A percentile compares a stretch with the other conserved stretches of the same genome.
Evolutionary conservation across 2,888 invertebrate genomes (phyloP).

Genomic region (Parapristionchus giblindavisi): DNA sequence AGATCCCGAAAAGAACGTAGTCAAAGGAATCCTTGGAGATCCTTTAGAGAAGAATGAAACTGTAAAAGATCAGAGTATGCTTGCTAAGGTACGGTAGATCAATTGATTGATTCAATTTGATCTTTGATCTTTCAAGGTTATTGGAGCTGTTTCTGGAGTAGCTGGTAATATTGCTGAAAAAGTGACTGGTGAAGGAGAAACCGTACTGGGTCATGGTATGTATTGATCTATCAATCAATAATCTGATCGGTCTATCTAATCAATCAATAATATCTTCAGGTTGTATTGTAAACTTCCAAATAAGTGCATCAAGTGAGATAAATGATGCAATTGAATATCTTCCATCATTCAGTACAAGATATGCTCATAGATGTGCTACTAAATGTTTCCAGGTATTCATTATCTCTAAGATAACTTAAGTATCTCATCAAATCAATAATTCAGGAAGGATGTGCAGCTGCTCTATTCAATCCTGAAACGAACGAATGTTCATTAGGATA

Average conservation of each 20-base stretch:
- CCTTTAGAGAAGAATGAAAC: not conserved
- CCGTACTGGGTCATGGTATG: slow-evolving; percentile 6
- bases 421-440: not conserved
- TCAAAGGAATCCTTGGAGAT: not conserved
- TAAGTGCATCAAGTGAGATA: not conserved
- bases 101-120: not conserved
- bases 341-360: slow-evolving; percentile 32
- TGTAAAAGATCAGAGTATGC: slow-evolving; percentile 2
- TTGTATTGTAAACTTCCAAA: slow-evolving; percentile 38
- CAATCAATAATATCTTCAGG: not conserved
- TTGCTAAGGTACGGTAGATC: slow-evolving; percentile 13
- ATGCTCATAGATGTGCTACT: slow-evolving; percentile 35
- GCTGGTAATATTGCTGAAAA: slow-evolving; percentile 8
- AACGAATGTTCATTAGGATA: slow-evolving; percentile 57
- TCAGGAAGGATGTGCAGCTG: slow-evolving; percentile 63
- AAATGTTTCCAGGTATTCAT: slow-evolving; percentile 35
- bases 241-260: not conserved
- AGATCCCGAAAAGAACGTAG: slow-evolving; percentile 34
- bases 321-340: not conserved
- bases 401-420: not conserved
- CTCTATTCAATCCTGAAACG: slow-evolving; percentile 50
- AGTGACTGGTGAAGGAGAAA: slow-evolving; percentile 6
- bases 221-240: not conserved
- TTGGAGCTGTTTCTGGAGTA: slow-evolving; percentile 9
- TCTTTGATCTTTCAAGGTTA: too few species aligned